A percentile compares a stretch with the other conserved stretches of the same genome.
Evolutionary conservation across 1,140 invertebrate species (phyloP).

Genomic region (Trichogramma pretiosum): DNA sequence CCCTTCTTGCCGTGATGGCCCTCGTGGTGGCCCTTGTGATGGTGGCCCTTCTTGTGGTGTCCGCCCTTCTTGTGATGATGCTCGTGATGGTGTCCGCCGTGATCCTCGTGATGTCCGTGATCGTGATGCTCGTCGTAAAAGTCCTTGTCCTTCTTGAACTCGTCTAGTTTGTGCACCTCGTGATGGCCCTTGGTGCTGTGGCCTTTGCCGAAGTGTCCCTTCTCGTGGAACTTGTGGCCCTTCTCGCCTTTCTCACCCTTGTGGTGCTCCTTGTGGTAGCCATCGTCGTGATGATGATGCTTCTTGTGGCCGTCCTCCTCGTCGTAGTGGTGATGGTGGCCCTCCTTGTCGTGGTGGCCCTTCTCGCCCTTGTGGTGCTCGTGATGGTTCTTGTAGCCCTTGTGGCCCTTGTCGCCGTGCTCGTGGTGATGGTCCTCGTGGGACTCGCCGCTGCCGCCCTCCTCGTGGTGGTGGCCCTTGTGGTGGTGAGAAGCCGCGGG

Average conservation of each 20-base stretch:
- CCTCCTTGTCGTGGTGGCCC: slow-evolving; percentile 58
- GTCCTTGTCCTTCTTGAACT: slow-evolving; percentile 63
- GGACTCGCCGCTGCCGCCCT: slow-evolving; percentile 50
- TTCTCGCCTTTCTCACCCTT: slow-evolving; percentile 55
- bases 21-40: slow-evolving; percentile 57
- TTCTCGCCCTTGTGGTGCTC: slow-evolving; percentile 57
- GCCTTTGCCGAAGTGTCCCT: slow-evolving; percentile 57
- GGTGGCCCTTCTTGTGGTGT: slow-evolving; percentile 65
- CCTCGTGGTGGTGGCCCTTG: slow-evolving; percentile 47
- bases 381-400: slow-evolving; percentile 51
- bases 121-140: slow-evolving; percentile 75
- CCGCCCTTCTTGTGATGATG: slow-evolving; percentile 63
- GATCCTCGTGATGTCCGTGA: slow-evolving; percentile 69
- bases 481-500: slow-evolving; percentile 55
- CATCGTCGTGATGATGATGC: slow-evolving; percentile 59
- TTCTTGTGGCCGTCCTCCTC: slow-evolving; percentile 61
- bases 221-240: slow-evolving; percentile 58
- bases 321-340: slow-evolving; percentile 54
- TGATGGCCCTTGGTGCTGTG: slow-evolving; percentile 60
- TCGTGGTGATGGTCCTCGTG: slow-evolving; percentile 45
- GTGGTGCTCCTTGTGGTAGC: slow-evolving; percentile 55
- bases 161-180: slow-evolving; percentile 61
- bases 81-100: slow-evolving; percentile 66
- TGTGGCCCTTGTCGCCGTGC: slow-evolving; percentile 50
- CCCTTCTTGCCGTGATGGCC: slow-evolving; percentile 60